phyloP scores from a whole-genome alignment of 2,113 vertebrate genomes.

The Hyperoodon ampullatus region DNA sequence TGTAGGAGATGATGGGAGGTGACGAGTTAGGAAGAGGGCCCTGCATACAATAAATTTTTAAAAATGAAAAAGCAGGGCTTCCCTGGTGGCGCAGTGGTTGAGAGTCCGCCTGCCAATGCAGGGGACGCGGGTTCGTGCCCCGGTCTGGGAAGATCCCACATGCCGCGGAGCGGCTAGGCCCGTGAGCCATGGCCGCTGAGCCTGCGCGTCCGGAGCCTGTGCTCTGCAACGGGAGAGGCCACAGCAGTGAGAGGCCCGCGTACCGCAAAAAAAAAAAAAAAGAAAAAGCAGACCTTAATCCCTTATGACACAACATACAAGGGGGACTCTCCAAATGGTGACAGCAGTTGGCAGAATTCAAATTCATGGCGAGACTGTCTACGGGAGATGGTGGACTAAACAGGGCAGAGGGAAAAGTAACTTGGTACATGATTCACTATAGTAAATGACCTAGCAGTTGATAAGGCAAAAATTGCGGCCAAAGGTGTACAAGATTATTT shows the following conservation, averaged over 20 bases:
- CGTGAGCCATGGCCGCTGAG: too few relatives aligned
- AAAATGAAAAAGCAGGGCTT: not conserved
- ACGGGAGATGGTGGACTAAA: not conserved
- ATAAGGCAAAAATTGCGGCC: not conserved
- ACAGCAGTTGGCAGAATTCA: not conserved
- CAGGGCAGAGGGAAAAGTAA: not conserved
- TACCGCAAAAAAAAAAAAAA: not conserved
- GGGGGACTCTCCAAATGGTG: not conserved
- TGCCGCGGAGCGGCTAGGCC: too few relatives aligned
- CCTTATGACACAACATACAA: not conserved
- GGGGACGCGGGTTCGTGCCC: too few relatives aligned
- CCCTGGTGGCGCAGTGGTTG: too few relatives aligned
- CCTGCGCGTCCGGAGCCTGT: too few relatives aligned
- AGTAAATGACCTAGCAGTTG: not conserved
- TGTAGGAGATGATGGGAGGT: not conserved
- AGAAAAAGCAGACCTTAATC: not conserved
- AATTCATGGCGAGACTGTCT: not conserved
- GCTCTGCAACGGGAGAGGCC: too few relatives aligned
- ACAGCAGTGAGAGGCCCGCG: too few relatives aligned
- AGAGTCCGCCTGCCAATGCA: too few relatives aligned
- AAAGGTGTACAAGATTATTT: not conserved
- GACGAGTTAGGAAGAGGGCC: not conserved
- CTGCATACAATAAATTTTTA: not conserved
- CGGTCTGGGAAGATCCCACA: too few relatives aligned
- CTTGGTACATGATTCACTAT: not conserved